A percentile compares a stretch with the other conserved stretches of the same genome.
Conservation (phyloP, 2,113 vertebrate genomes). For the Dipodomys stephensi region DNA sequence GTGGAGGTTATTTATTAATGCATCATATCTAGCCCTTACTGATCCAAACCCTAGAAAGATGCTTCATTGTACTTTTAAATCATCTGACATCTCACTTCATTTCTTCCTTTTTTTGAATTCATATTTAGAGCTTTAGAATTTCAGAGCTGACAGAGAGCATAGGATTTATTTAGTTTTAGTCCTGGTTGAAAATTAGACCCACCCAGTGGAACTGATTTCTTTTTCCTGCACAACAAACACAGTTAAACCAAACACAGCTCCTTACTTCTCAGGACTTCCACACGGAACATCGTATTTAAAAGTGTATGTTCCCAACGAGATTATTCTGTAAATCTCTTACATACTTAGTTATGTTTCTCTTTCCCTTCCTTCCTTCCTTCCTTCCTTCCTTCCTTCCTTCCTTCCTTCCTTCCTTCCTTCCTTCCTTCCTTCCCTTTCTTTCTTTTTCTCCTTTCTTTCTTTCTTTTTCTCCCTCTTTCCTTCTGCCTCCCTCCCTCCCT, state of each 20-base stretch:
- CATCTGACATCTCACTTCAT: neutral
- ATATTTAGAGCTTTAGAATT: neutral
- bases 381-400: no score
- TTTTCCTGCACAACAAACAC: neutral
- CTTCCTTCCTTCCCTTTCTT: no score
- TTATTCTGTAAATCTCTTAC: neutral
- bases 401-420: no score
- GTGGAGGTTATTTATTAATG: neutral
- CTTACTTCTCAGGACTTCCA: neutral
- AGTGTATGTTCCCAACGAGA: accelerated
- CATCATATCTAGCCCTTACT: no score
- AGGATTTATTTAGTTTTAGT: neutral
- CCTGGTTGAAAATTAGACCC: neutral
- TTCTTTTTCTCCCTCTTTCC: no score
- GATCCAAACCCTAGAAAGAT: neutral
- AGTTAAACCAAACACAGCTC: neutral
- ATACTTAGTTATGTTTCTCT: neutral
- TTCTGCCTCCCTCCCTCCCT: no score
- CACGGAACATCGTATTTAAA: neutral
- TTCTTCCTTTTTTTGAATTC: neutral
- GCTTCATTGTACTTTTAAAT: neutral
- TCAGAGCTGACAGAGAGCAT: neutral
- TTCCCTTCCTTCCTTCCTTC: no score
- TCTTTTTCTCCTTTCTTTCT: neutral
- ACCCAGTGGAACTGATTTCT: neutral